phyloP scores from a whole-genome alignment of 1,140 invertebrate species.

The Lucilia sericata region DNA sequence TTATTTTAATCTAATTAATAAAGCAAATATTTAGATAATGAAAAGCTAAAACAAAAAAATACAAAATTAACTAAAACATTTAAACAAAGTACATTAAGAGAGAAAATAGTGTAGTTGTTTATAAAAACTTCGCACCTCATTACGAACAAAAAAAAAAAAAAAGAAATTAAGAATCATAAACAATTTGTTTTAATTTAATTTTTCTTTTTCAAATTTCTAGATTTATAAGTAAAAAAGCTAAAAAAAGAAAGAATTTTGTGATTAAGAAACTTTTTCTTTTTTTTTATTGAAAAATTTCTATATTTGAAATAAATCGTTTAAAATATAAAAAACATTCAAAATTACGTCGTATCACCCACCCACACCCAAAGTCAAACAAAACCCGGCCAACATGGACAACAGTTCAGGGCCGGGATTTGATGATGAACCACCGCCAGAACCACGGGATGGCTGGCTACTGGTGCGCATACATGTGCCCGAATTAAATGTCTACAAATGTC shows the following conservation, averaged over 20 bases:
- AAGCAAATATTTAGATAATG: background rate
- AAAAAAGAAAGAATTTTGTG: conserved; percentile 6
- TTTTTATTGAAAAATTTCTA: background rate
- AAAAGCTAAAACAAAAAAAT: too few species aligned
- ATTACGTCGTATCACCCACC: conserved; percentile 67
- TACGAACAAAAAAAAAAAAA: background rate
- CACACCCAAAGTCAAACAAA: conserved; percentile 67
- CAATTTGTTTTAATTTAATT: background rate
- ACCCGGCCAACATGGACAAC: conserved; percentile 67
- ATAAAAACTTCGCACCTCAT: background rate
- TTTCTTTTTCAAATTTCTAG: too few species aligned
- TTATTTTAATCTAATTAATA: background rate
- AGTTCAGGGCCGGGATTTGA: conserved; percentile 67
- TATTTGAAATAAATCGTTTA: background rate
- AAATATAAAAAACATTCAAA: conserved; percentile 60
- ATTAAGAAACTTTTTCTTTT: conserved; percentile 8
- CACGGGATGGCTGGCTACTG: conserved; percentile 81
- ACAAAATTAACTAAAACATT: too few species aligned
- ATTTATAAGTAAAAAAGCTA: background rate
- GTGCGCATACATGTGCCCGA: conserved; percentile 90
- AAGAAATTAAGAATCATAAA: background rate
- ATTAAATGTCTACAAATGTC: conserved; percentile 94
- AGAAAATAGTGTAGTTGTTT: background rate
- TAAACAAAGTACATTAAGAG: background rate
- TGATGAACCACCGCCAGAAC: conserved; percentile 70